Evolutionary conservation across 2,888 invertebrate genomes (phyloP), one percentile per base, ranked within the genome.

Genomic region (Noctua janthe): DNA sequence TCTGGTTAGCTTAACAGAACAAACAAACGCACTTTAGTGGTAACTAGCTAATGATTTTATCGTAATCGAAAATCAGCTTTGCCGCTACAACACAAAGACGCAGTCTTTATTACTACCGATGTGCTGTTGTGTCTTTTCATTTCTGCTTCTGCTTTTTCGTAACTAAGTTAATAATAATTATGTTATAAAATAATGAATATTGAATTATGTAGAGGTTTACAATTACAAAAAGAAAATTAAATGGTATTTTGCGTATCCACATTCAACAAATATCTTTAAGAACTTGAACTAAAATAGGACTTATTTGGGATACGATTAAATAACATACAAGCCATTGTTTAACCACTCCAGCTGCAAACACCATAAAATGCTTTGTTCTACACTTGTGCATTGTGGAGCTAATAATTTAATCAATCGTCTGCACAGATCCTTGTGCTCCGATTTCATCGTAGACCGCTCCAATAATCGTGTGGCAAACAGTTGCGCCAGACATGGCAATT

Each of bases 401-500:
- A 15, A 71, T 84, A 71, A 84, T 83, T 80, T 54, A 80, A 84
- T 80, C 75, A 76, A 76, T 79, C 62, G 73, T 74, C 71, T 69
- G 64, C 51, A 74, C 82, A 73, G 76, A 67, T 74, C 35, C 72
- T 59, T 51, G 62, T 43, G 67, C 35, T 76, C 85, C 59, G 70
- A 76, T 83, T 81, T 84, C 84, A 80, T 74, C 66, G 71, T 74
- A 49, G 17, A 77, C 59, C 56, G 71, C 51, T 66, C 43, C 56
- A 43, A 75, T 80, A 70, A 83, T 84, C 71, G 74, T 35, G 67
- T 70, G 54, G 54, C 74, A 67, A 82, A 79, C 79, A 86, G 74
- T 83, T 86, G 73, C 75, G 23, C 47, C 15, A 49, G 76, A 86
- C 80, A 43, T 73, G 49, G 74, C 84, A 78, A 83, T 84, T 85